A percentile compares a stretch with the other conserved stretches of the same genome.
Conservation (phyloP, 2,113 vertebrate species). For the Loxodonta africana region DNA sequence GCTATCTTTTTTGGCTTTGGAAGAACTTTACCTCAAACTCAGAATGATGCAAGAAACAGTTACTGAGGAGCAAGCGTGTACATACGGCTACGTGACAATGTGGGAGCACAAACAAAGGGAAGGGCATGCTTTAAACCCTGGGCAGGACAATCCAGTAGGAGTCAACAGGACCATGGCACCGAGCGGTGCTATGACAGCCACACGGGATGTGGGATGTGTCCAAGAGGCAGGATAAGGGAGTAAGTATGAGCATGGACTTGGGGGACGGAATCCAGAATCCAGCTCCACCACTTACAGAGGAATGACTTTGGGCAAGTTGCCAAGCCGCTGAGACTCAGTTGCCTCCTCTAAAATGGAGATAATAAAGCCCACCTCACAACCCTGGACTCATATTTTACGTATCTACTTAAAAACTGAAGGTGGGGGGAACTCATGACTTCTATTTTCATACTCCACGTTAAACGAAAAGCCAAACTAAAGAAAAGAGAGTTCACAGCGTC, state of each 20-base stretch:
- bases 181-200: neutral
- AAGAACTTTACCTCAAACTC: slow-evolving; percentile 23
- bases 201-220: neutral
- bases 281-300: slow-evolving; percentile 5
- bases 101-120: neutral
- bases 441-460: slow-evolving; percentile 15
- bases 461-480: slow-evolving; percentile 25
- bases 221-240: neutral
- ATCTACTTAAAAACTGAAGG: slow-evolving; percentile 16
- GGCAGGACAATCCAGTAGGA: neutral
- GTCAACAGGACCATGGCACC: neutral
- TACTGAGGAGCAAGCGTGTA: neutral
- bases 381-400: neutral
- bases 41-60: slow-evolving; percentile 37
- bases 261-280: neutral
- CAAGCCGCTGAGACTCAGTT: neutral
- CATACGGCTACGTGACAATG: neutral
- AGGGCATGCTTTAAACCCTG: neutral
- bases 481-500: slow-evolving; percentile 23
- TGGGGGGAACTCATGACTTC: neutral
- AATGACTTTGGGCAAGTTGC: neutral
- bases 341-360: slow-evolving; percentile 41
- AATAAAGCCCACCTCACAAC: neutral
- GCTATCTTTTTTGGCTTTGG: slow-evolving; percentile 9
- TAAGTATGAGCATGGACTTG: neutral